Conservation (phyloP, 1,140 invertebrate species). For the Oedothorax gibbosus region DNA sequence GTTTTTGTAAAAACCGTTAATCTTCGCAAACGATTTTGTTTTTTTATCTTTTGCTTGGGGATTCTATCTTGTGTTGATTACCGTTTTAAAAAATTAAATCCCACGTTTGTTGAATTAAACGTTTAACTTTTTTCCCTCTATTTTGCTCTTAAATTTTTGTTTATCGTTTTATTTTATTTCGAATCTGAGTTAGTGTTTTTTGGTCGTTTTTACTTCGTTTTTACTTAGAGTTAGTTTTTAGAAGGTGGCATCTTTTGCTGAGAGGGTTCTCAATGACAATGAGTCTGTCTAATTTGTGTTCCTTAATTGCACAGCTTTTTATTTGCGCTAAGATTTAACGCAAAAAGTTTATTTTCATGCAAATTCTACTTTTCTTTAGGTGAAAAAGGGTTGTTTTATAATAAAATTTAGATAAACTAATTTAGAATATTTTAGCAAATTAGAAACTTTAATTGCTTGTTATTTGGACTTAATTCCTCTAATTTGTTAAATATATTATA, state of each 20-base stretch:
- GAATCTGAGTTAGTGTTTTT: constrained; percentile 7
- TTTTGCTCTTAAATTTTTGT: constrained; percentile 34
- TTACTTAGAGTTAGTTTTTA: not conserved
- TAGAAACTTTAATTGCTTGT: too few relatives aligned
- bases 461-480: too few relatives aligned
- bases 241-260: not conserved
- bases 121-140: not conserved
- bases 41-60: constrained; percentile 56
- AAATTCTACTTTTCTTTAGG: constrained; percentile 43
- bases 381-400: constrained; percentile 36
- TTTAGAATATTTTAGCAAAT: too few relatives aligned
- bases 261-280: constrained; percentile 35
- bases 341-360: constrained; percentile 42
- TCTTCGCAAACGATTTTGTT: constrained; percentile 40
- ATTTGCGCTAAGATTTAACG: not conserved
- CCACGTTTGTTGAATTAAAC: constrained; percentile 21
- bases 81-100: constrained; percentile 26
- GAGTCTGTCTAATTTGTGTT: constrained; percentile 48
- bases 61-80: not conserved
- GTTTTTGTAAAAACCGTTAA: not conserved
- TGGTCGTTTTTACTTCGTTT: constrained; percentile 30
- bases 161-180: constrained; percentile 52
- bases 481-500: too few relatives aligned
- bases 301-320: constrained; percentile 23
- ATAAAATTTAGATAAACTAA: not conserved